phyloP scores from a whole-genome alignment of 2,888 invertebrate species.

The Polymixis lichenea region DNA sequence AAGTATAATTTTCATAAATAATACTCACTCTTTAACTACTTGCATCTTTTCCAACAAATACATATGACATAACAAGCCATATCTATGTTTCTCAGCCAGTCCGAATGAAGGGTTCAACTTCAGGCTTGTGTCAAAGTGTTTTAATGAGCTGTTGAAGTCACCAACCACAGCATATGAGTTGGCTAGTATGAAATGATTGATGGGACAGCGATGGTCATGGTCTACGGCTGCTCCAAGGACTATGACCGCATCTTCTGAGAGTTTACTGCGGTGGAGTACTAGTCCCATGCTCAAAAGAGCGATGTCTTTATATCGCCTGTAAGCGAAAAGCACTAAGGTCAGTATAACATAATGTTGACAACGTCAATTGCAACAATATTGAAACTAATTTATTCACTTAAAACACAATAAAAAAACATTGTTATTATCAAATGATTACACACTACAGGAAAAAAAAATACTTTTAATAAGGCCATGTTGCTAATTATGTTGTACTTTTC shows the following conservation, averaged over 20 bases:
- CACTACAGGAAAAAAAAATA: conserved; percentile 3
- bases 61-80: conserved; percentile 93
- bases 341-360: not conserved
- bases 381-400: not conserved
- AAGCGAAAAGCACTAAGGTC: conserved; percentile 64
- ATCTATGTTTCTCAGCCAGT: conserved; percentile 91
- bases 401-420: not conserved
- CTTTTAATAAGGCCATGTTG: not conserved
- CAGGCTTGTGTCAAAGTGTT: conserved; percentile 91
- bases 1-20: not conserved
- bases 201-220: conserved; percentile 91
- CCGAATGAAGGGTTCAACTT: conserved; percentile 92
- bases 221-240: conserved; percentile 94
- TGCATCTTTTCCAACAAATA: conserved; percentile 91
- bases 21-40: conserved; percentile 92
- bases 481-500: conserved; percentile 11
- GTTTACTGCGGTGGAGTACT: conserved; percentile 92
- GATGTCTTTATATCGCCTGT: conserved; percentile 93
- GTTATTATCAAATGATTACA: not conserved
- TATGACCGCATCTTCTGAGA: conserved; percentile 93
- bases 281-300: conserved; percentile 94
- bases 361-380: not conserved
- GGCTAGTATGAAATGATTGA: conserved; percentile 93
- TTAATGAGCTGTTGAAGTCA: conserved; percentile 93
- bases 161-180: conserved; percentile 93